Evolutionary conservation across 2,113 vertebrate genomes (phyloP).

Genomic region (Malurus melanocephalus): DNA sequence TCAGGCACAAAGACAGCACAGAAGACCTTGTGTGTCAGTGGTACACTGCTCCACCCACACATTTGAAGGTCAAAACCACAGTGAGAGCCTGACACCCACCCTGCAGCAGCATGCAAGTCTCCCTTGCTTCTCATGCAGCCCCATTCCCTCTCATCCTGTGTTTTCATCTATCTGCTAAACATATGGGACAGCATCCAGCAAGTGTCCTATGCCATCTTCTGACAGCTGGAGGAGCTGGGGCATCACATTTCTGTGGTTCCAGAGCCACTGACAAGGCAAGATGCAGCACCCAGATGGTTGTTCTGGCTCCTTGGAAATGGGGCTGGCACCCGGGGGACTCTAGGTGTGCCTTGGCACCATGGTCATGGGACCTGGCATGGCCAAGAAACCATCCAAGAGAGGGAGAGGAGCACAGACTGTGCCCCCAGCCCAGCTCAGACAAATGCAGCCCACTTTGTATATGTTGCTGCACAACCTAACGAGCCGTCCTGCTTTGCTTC

Average conservation of each 20-base stretch:
- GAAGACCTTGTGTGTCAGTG: neutral
- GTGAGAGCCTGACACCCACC: neutral
- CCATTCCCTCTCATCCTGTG: neutral
- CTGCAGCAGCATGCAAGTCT: neutral
- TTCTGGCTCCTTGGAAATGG: neutral
- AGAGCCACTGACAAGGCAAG: neutral
- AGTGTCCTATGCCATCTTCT: neutral
- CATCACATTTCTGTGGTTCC: rapidly evolving
- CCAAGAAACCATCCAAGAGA: neutral
- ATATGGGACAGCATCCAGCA: neutral
- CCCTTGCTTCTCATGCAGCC: rapidly evolving
- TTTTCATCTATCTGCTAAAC: neutral
- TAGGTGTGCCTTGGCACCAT: neutral
- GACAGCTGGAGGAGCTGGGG: neutral
- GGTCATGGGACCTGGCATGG: rapidly evolving
- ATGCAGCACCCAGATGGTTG: neutral
- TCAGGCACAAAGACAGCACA: neutral
- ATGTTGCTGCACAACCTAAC: neutral
- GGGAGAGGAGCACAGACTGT: neutral
- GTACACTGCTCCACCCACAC: neutral
- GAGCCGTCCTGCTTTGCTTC: neutral
- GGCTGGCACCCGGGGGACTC: neutral
- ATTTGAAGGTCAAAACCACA: neutral
- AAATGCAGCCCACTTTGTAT: neutral
- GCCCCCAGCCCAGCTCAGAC: neutral